Base-by-base conservation (phyloP, 2,113 vertebrate genomes). In the Xenotilapia caudafasciata region DNA sequence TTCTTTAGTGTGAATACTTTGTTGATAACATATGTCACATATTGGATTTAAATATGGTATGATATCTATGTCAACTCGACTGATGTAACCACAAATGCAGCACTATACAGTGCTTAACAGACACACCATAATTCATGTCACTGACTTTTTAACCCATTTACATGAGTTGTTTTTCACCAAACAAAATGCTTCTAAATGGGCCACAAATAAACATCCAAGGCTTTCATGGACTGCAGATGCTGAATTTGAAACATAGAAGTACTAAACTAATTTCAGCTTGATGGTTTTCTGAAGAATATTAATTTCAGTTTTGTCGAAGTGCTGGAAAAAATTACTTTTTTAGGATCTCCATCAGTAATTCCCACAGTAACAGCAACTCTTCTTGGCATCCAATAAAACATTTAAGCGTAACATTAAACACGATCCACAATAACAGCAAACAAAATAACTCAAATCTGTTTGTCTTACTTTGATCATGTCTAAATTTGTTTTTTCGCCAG, bases 21-120 rank as follows among this genome's bases (percentile, higher is more conserved):
- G 11, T 55, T 23, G 53, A 0, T 55, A 55, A 55, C 53, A 55
- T 55, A 54, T 55, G 53, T 23, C 21, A 55, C 0, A 55, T 55
- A 2, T 55, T 4, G 53, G 53, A 55, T 55, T 55, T 55, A 55
- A 55, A 4, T 55, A 23, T 55, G 53, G 6, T 23, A 55, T 55
- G 21, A 13, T 23, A 23, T 55, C 53, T 55, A 55, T 55, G 21
- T 55, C 53, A 55, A 55, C 53, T 55, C 21, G 0, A 23, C 53
- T 55, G 6, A 55, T 23, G 53, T 55, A 55, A 55, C 53, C 53
- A 55, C 53, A 55, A 55, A 26, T 55, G 53, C 53, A 55, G 6
- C 53, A 55, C 0, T 7, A 54, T 54, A 7, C 10, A 54, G 1
- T 54, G n/a, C 54, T 56, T 26, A 56, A 56, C 12, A 26, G 54